Evolutionary conservation across 2,113 vertebrate species (phyloP).

Genomic region (Scytalopus superciliaris): DNA sequence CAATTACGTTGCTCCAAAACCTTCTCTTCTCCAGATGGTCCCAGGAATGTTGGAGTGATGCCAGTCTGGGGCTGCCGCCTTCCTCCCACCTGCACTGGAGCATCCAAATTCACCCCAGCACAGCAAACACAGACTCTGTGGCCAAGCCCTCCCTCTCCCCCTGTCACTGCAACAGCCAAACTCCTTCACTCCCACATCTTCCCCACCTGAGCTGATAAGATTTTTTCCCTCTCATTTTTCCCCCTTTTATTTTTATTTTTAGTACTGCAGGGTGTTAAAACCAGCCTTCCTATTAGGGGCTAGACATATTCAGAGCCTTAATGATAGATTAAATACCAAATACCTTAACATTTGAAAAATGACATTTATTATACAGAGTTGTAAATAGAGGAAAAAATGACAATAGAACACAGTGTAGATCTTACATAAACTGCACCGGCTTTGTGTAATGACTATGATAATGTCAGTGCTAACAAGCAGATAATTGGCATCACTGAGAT

Average conservation of each 20-base stretch:
- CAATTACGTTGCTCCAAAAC: not conserved
- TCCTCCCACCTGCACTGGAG: not conserved
- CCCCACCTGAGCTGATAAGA: not conserved
- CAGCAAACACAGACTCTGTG: not conserved
- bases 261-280: not conserved
- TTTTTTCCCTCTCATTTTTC: not conserved
- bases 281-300: conserved; percentile 31
- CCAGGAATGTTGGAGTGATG: fast-evolving
- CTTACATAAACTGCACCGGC: conserved; percentile 67
- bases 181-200: not conserved
- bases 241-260: not conserved
- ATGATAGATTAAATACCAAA: conserved; percentile 79
- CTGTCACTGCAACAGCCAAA: not conserved
- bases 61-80: not conserved
- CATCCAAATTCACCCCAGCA: fast-evolving
- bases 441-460: conserved; percentile 77
- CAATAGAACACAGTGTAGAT: conserved; percentile 70
- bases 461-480: conserved; percentile 80
- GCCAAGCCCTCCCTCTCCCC: not conserved
- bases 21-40: not conserved
- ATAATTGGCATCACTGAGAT: conserved; percentile 79
- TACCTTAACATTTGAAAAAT: conserved; percentile 79
- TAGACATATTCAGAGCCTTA: conserved; percentile 51
- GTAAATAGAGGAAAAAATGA: conserved; percentile 75
- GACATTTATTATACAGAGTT: conserved; percentile 75